Evolutionary conservation across 2,888 invertebrate species (phyloP), one percentile per base, ranked within the genome.

Genomic region (Subacronicta megacephala): DNA sequence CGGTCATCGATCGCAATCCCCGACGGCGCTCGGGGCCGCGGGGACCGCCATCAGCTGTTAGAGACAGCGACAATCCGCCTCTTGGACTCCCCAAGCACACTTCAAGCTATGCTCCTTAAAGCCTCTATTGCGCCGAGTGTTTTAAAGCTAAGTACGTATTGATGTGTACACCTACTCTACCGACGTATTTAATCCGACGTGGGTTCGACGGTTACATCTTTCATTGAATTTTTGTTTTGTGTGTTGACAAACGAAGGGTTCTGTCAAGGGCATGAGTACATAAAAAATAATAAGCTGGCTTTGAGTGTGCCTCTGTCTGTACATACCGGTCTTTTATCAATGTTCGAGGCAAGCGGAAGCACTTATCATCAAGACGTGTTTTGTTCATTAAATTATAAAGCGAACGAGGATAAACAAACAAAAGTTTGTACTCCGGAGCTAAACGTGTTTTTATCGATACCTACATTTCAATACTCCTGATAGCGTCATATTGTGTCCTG

Each of bases 1-100:
- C 85, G 89, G 87, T 84, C 90, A 93, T 92, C 90, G 91, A 93
- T 88, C 90, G 88, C 75, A 83, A 73, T 78, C 73, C 81, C 84
- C 84, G 85, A 83, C 88, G 83, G 78, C 80, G 77, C 72, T 75
- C 62, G 82, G 80, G 80, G 78, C 80, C 85, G 78, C 78, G 84
- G 81, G 82, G 84, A 72, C 87, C 81, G 83, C 88, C 87, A 91
- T 90, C 93, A 92, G 92, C 92, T 92, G 92, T 88, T 90, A 78
- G 82, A 78, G 78, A 78, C 80, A 77, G 71, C 80, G 79, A 70
- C 81, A 78, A 78, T 73, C 76, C 78, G 72, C 75, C 78, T 64
- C 72, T 69, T 52, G 58, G 70, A 72, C 65, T 63, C 68, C 56
- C 59, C 47, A 60, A 77, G 75, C 50, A 43, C 67, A 57, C 71